These are phyloP conservation scores for Tenebrosternarchus preto DNA, from an alignment of 2,113 vertebrate species.

Conservation along the genomic window DNA sequence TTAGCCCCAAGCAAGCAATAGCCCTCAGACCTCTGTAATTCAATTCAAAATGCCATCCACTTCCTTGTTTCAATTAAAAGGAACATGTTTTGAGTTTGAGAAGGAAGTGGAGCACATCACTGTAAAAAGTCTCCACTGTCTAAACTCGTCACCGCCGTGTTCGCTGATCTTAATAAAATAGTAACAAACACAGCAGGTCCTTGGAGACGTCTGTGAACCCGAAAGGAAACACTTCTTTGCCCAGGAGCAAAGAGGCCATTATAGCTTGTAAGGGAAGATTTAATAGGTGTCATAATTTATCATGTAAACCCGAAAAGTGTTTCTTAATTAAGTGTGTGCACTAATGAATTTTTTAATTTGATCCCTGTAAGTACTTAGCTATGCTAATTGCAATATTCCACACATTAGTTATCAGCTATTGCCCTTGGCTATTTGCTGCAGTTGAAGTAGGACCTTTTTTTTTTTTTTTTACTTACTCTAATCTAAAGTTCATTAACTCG, in stretches of 20 bases:
- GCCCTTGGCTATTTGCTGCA: slow-evolving; percentile 99
- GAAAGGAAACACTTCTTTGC: slow-evolving; percentile 85
- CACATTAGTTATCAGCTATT: slow-evolving; percentile 99
- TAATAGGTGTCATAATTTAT: slow-evolving; percentile 99
- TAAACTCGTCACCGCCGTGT: slow-evolving; percentile 19
- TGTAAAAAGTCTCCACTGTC: slow-evolving; percentile 31
- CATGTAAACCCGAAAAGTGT: slow-evolving; percentile 99
- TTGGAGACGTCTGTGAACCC: slow-evolving; percentile 81
- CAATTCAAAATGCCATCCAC: slow-evolving; percentile 40
- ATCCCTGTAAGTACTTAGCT: slow-evolving; percentile 99
- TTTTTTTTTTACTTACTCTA: slow-evolving; percentile 60
- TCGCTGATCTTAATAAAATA: slow-evolving; percentile 78
- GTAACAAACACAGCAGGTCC: slow-evolving; percentile 75
- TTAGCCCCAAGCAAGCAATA: slow-evolving; percentile 28
- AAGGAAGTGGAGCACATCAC: slow-evolving; percentile 23
- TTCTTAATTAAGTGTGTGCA: slow-evolving; percentile 99
- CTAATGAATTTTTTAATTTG: slow-evolving; percentile 99
- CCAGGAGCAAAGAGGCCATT: slow-evolving; percentile 94
- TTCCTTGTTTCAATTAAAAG: slow-evolving; percentile 67
- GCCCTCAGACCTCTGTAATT: slow-evolving; percentile 43
- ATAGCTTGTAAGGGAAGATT: slow-evolving; percentile 93
- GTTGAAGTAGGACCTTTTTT: slow-evolving; percentile 78
- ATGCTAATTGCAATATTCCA: slow-evolving; percentile 99
- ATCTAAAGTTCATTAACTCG: slow-evolving; percentile 93
- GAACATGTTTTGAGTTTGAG: slow-evolving; percentile 45